Percentiles rank a stretch among this genome's conserved stretches.
phyloP scores from a whole-genome alignment of 2,113 vertebrate species.

The Gallinago undulata region DNA sequence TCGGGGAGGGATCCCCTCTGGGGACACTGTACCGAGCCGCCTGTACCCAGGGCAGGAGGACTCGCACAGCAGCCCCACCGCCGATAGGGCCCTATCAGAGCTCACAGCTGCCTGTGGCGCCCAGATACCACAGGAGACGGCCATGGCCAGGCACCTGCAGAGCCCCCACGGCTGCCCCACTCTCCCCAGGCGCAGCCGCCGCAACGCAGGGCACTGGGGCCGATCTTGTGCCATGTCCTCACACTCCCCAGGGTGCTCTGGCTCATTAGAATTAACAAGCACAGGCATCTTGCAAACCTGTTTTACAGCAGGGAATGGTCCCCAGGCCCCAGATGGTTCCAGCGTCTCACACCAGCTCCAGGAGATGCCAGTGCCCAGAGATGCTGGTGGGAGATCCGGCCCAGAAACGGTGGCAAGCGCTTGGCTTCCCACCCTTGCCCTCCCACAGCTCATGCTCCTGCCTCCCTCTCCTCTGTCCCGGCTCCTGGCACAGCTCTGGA shows the following conservation, averaged over 20 bases:
- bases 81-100: not conserved
- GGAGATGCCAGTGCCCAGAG: not conserved
- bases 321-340: not conserved
- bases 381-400: not conserved
- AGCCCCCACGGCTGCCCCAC: rapidly evolving
- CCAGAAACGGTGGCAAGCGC: rapidly evolving
- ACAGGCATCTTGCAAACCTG: not conserved
- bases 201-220: no score
- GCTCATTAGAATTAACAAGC: not conserved
- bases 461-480: not conserved
- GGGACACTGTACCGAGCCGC: not conserved
- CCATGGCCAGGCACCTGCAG: not conserved
- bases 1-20: not conserved
- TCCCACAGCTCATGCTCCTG: not conserved
- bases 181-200: not conserved
- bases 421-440: not conserved
- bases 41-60: not conserved
- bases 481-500: not conserved
- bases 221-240: not conserved
- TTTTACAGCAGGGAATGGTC: not conserved
- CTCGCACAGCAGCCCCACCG: rapidly evolving
- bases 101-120: not conserved
- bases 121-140: not conserved
- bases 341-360: not conserved
- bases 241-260: not conserved